Evolutionary conservation across 2,888 invertebrate species (phyloP), one percentile per base, ranked within the genome.

Genomic region (Arrhopalites spinosus): DNA sequence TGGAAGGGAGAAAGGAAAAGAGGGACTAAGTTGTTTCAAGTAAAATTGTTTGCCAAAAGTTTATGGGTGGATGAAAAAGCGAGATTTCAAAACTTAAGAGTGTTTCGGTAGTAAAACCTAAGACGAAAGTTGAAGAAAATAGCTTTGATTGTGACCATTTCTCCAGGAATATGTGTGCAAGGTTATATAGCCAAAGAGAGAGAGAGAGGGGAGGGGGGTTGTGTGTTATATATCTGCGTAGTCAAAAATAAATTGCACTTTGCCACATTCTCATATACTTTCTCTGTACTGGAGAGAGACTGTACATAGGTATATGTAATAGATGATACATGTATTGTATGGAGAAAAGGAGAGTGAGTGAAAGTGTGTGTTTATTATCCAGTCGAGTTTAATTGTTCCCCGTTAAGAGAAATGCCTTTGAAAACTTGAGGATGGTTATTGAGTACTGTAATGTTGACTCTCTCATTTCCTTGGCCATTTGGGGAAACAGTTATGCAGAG

Each of bases 281-380:
- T 36, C 36, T 36, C 36, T n/a, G n/a, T n/a, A n/a, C n/a, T n/a
- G n/a, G n/a, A 53, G n/a, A 7, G n/a, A n/a, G 25, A 20, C 8
- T 56, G 15, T 23, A 20, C 25, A 20, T 61, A 23, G 61, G n/a
- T n/a, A 56, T 20, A 20, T 15, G 56, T 7, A 20, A n/a, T n/a
- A n/a, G n/a, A n/a, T n/a, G n/a, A n/a, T n/a, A n/a, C 8, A 47
- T 47, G 47, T 47, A 15, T 15, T 15, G 15, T 8, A 15, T 47
- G 11, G 15, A 13, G 15, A 13, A 15, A 13, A 47, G 27, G 20
- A 20, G n/a, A 23, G 17, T 64, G 30, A 27, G 30, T 29, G 23
- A 64, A n/a, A n/a, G 29, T 64, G 64, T 50, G 36, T 7, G 68
- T 68, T 68, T 68, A 68, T 68, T 68, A 68, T 68, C 50, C 68